Evolutionary conservation across 1,140 invertebrate species (phyloP).

Genomic region (Drosophila micromelanica): DNA sequence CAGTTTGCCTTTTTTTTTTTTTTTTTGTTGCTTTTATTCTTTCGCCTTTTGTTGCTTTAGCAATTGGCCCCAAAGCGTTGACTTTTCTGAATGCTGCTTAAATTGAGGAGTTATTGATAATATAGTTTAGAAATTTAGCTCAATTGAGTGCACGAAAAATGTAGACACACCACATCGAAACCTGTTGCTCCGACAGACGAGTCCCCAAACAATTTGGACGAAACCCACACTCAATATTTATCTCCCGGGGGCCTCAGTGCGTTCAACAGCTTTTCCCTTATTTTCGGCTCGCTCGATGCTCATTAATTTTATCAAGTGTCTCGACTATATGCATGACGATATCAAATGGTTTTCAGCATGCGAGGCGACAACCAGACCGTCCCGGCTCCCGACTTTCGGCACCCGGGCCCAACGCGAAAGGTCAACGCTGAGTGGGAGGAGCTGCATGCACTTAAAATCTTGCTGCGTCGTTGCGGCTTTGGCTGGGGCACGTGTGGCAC

Average conservation of each 20-base stretch:
- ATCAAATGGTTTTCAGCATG: slow-evolving; percentile 43
- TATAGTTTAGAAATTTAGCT: slow-evolving; percentile 20
- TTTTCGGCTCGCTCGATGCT: slow-evolving; percentile 22
- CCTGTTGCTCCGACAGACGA: slow-evolving; percentile 25
- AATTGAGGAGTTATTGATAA: slow-evolving; percentile 27
- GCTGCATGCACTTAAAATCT: slow-evolving; percentile 38
- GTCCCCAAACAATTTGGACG: slow-evolving; percentile 33
- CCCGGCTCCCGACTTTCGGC: background rate
- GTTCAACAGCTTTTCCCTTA: slow-evolving; percentile 23
- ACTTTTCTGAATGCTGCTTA: slow-evolving; percentile 31
- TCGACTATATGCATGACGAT: slow-evolving; percentile 25
- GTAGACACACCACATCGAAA: slow-evolving; percentile 11
- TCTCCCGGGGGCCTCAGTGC: slow-evolving; percentile 18
- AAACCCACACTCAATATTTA: slow-evolving; percentile 6
- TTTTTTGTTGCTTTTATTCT: slow-evolving; percentile 16
- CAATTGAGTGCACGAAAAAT: slow-evolving; percentile 16
- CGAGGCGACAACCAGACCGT: slow-evolving; percentile 14
- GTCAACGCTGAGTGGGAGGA: slow-evolving; percentile 34
- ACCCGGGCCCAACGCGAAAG: slow-evolving; percentile 29
- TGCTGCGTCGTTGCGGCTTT: slow-evolving; percentile 3
- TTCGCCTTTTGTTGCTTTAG: slow-evolving; percentile 10
- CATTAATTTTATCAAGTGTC: slow-evolving; percentile 54
- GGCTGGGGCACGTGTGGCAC: slow-evolving; percentile 7
- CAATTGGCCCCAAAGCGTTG: slow-evolving; percentile 29
- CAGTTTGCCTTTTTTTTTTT: slow-evolving; percentile 1